Evolutionary conservation across 2,113 vertebrate genomes (phyloP), one percentile per base, ranked within the genome.

Genomic region (human (Homo sapiens)): DNA sequence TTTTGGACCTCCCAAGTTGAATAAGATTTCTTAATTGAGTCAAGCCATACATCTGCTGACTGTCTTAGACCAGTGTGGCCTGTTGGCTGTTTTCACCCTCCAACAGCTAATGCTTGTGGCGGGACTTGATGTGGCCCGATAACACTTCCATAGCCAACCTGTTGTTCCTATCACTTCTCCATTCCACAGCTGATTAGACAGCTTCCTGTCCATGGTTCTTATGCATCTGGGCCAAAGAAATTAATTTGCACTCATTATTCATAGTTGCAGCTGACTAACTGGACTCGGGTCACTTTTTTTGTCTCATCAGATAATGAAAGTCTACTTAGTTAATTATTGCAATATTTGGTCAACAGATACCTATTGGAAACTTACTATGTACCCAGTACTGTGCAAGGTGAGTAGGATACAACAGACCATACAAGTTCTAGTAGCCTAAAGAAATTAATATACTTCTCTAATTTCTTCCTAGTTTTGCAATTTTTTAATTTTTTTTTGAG

Each of bases 221-320:
- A 68, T 13, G 73, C 30, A 76, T 81, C 5, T 59, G 38, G 66
- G 16, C 75, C 96, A 93, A 92, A 93, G 73, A 89, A 94, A 93
- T 96, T 90, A 97, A 90, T 92, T 89, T 96, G 35, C 9, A 43
- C 16, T 96, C 57, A 75, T 59, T 30, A 75, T 94, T 96, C 59
- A 95, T 95, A 94, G 79, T 76, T 91, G 52, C 38, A 96, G 43
- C 32, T 91, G 43, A 73, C n/a, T 94, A 96, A 96, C 86, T 88
- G 59, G 55, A 94, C 75, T 89, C 48, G 79, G 68, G 89, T 96
- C 32, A 81, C 59, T 80, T 90, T 92, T 57, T 95, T 92, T 75
- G n/a, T 94, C 55, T 96, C 66, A n/a, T 6, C 9, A 93, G 52
- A 82, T 82, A 95, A 87, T 93, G 66, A 94, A 68, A 75, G 23